A percentile compares a stretch with the other conserved stretches of the same genome.
Conservation (phyloP, 2,113 vertebrate genomes). For the Hippocampus comes region DNA sequence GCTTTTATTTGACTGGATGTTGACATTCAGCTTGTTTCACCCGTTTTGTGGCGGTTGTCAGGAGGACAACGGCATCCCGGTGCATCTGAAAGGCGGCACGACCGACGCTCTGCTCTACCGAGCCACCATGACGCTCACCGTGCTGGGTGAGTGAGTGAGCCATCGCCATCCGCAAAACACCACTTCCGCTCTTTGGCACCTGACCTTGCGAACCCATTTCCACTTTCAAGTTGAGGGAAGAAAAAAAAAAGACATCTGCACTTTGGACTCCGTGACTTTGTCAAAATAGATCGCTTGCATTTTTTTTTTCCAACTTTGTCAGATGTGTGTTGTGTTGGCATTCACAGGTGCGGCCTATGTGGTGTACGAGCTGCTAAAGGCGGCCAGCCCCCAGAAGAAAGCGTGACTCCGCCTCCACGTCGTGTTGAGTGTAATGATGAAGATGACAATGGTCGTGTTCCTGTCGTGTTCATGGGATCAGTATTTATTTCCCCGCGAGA, state of each 20-base stretch:
- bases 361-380: conserved; percentile 72
- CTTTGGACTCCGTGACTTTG: too few species aligned
- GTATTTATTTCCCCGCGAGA: conserved; percentile 76
- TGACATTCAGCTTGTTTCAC: background rate
- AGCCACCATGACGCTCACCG: conserved; percentile 73
- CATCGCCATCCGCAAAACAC: too few species aligned
- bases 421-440: background rate
- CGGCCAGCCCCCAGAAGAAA: conserved; percentile 81
- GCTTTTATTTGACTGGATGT: too few species aligned
- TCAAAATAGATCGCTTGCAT: too few species aligned
- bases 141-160: conserved; percentile 75
- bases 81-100: conserved; percentile 85
- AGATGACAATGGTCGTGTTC: background rate
- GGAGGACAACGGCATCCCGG: conserved; percentile 87
- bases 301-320: background rate
- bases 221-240: too few species aligned
- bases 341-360: conserved; percentile 78
- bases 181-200: too few species aligned
- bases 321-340: conserved; percentile 12
- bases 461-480: conserved; percentile 75
- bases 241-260: background rate
- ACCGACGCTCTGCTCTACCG: conserved; percentile 80
- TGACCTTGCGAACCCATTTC: too few species aligned
- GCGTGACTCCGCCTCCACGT: conserved; percentile 21
- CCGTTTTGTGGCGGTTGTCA: conserved; percentile 37